phyloP scores from a whole-genome alignment of 2,888 invertebrate species.

The Halocaridina rubra region DNA sequence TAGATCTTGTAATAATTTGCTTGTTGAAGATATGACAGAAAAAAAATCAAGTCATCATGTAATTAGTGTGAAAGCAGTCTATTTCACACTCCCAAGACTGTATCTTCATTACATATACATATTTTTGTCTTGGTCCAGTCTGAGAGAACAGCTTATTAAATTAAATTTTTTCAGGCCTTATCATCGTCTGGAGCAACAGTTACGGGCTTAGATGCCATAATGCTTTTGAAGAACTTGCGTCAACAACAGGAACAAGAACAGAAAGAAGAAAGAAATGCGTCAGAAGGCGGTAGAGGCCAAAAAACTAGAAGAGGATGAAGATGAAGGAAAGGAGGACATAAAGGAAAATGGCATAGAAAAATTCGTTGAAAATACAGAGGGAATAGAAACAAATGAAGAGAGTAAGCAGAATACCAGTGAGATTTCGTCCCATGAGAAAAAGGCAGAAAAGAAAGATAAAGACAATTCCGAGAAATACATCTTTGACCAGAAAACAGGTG shows the following conservation, averaged over 20 bases:
- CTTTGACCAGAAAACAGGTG: not conserved
- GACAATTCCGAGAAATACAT: not conserved
- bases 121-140: too few relatives aligned
- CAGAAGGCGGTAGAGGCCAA: not conserved
- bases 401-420: too few relatives aligned
- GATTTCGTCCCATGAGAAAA: too few relatives aligned
- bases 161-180: slow-evolving; percentile 6
- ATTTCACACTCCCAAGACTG: too few relatives aligned
- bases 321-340: not conserved
- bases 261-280: slow-evolving; percentile 1
- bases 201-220: slow-evolving; percentile 42
- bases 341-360: slow-evolving; percentile 5
- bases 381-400: too few relatives aligned
- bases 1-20: too few relatives aligned
- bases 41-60: too few relatives aligned
- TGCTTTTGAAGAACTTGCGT: slow-evolving; percentile 38
- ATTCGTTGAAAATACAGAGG: too few relatives aligned
- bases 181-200: slow-evolving; percentile 48
- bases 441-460: not conserved
- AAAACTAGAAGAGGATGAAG: not conserved
- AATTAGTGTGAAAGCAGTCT: too few relatives aligned
- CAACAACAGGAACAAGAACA: slow-evolving; percentile 37
- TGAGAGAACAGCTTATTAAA: too few relatives aligned
- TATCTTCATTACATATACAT: too few relatives aligned
- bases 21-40: too few relatives aligned